Percentiles rank a stretch among this genome's conserved stretches.
Conservation (phyloP, 2,797 vertebrate species). For the Vultur gryphus region DNA sequence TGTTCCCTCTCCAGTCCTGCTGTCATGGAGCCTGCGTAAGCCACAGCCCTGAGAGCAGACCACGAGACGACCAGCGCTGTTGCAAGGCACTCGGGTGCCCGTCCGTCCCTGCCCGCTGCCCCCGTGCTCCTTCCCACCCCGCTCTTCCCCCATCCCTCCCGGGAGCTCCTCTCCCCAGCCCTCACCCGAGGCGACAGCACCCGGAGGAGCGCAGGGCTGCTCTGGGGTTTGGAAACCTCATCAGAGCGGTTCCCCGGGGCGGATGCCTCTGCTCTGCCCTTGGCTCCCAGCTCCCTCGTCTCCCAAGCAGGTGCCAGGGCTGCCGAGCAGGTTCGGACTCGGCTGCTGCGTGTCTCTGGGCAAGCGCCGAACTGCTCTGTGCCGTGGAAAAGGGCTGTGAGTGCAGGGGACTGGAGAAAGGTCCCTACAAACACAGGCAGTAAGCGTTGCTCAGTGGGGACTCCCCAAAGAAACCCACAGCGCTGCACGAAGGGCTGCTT, state of each 20-base stretch:
- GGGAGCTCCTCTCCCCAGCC: background rate
- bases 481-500: background rate
- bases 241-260: background rate
- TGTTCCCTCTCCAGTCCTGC: background rate
- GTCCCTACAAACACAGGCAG: background rate
- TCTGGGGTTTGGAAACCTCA: background rate
- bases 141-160: background rate
- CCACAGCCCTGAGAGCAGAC: background rate
- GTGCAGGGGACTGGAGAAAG: background rate
- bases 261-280: background rate
- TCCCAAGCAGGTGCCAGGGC: background rate
- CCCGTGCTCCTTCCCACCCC: background rate
- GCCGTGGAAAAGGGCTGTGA: background rate
- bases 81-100: background rate
- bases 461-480: background rate
- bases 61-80: rapidly evolving
- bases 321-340: background rate
- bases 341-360: background rate
- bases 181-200: background rate
- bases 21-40: no score
- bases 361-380: background rate
- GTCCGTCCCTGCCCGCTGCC: rapidly evolving
- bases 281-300: background rate
- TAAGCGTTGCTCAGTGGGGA: background rate
- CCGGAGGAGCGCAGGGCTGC: background rate